A percentile compares a stretch with the other conserved stretches of the same genome.
Conservation (phyloP, 2,113 vertebrate genomes). For the Myrmecophaga tridactyla region DNA sequence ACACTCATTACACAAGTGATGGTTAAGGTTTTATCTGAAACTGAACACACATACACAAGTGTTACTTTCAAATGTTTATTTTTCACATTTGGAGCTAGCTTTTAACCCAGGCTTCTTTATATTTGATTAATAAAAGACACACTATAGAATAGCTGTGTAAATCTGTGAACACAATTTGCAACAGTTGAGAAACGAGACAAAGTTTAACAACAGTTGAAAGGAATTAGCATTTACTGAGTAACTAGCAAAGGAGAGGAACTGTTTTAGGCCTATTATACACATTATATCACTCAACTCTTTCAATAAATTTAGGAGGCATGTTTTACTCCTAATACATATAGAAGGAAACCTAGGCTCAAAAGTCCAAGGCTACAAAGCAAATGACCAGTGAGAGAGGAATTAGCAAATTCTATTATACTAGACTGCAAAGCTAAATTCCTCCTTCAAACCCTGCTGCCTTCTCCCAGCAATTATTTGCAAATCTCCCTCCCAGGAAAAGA, state of each 20-base stretch:
- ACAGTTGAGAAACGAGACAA: slow-evolving; percentile 26
- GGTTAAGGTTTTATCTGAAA: slow-evolving; percentile 63
- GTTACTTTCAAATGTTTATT: slow-evolving; percentile 50
- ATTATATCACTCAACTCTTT: slow-evolving; percentile 42
- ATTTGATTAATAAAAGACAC: slow-evolving; percentile 41
- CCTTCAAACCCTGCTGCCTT: neutral
- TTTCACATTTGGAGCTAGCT: neutral
- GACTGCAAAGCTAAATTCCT: neutral
- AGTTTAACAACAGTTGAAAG: slow-evolving; percentile 60
- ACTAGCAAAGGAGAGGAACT: slow-evolving; percentile 31
- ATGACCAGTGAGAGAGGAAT: neutral
- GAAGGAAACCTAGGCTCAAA: slow-evolving; percentile 34
- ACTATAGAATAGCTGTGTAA: neutral
- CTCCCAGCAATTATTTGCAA: slow-evolving; percentile 35
- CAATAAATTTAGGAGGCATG: slow-evolving; percentile 15
- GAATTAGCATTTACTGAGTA: slow-evolving; percentile 49
- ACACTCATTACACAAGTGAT: slow-evolving; percentile 76
- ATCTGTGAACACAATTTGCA: slow-evolving; percentile 27
- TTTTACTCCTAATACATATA: neutral
- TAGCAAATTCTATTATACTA: slow-evolving; percentile 5
- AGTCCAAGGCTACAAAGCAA: slow-evolving; percentile 39
- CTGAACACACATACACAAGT: neutral
- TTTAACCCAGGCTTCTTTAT: neutral
- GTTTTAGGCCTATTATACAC: slow-evolving; percentile 28
- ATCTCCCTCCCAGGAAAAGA: slow-evolving; percentile 10